Conservation (phyloP, 2,888 invertebrate genomes). For the Sinopyrophorus schimmeli region DNA sequence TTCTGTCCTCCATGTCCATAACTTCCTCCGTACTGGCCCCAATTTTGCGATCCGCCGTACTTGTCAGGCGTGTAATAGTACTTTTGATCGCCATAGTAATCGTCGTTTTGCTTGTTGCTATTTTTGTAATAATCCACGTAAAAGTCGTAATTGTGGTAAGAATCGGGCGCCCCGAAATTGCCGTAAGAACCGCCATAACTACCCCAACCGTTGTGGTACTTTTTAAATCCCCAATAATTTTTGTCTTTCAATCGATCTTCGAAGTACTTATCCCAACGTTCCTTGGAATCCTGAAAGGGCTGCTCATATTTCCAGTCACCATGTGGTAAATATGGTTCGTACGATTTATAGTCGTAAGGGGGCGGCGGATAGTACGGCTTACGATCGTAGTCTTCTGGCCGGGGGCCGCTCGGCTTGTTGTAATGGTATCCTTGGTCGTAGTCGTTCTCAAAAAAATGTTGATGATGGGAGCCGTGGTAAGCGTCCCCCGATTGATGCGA, state of each 20-base stretch:
- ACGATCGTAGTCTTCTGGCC: conserved; percentile 26
- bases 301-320: conserved; percentile 25
- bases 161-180: conserved; percentile 42
- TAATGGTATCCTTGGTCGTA: conserved; percentile 17
- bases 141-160: conserved; percentile 25
- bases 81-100: conserved; percentile 30
- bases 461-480: conserved; percentile 16
- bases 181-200: conserved; percentile 67
- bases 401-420: conserved; percentile 8
- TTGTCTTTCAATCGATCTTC: conserved; percentile 40
- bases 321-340: conserved; percentile 42
- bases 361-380: conserved; percentile 32
- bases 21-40: conserved; percentile 51
- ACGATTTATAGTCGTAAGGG: conserved; percentile 38
- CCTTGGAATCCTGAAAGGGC: conserved; percentile 15
- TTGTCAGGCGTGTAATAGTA: conserved; percentile 35
- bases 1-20: conserved; percentile 44
- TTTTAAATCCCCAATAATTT: conserved; percentile 45
- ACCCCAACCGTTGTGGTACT: conserved; percentile 58
- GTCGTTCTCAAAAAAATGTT: conserved; percentile 23
- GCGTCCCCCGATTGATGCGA: background rate
- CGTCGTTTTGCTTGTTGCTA: conserved; percentile 29
- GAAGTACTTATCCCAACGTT: conserved; percentile 34
- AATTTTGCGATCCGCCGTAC: conserved; percentile 46
- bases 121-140: conserved; percentile 23